phyloP scores from a whole-genome alignment of 2,888 invertebrate genomes.

The Dryomyza anilis region DNA sequence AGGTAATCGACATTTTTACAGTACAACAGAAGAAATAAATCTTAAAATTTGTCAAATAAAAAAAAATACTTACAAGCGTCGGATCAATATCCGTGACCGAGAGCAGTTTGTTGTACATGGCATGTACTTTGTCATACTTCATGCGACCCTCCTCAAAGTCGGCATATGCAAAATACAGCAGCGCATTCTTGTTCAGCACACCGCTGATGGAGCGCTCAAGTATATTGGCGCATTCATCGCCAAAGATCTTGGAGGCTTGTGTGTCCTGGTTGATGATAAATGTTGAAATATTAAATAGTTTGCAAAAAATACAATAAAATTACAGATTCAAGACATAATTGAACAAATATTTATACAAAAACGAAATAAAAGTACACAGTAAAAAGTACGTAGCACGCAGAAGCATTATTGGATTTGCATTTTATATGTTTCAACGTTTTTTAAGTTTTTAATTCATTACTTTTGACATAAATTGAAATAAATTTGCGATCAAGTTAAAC shows the following conservation, averaged over 20 bases:
- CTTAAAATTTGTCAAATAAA: conserved; percentile 1
- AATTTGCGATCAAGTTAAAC: no score
- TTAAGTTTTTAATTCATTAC: neutral
- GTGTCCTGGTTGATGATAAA: conserved; percentile 72
- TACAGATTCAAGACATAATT: neutral
- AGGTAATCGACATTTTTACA: no score
- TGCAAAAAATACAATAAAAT: neutral
- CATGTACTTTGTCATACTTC: conserved; percentile 94
- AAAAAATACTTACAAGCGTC: conserved; percentile 74
- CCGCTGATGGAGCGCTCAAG: conserved; percentile 93
- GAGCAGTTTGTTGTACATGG: conserved; percentile 91
- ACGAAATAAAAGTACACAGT: conserved; percentile 37
- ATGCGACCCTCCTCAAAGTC: conserved; percentile 97
- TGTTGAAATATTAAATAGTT: conserved; percentile 7
- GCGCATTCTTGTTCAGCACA: conserved; percentile 86
- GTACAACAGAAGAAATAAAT: no score
- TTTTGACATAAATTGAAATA: neutral
- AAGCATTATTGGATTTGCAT: conserved; percentile 56
- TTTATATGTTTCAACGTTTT: no score
- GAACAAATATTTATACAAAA: conserved; percentile 4
- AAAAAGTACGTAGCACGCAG: conserved; percentile 47
- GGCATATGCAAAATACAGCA: conserved; percentile 97
- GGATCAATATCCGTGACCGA: conserved; percentile 92
- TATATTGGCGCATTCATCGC: conserved; percentile 93
- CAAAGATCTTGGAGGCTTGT: conserved; percentile 88